Conservation (phyloP, 2,888 invertebrate genomes). For the Eristalis pertinax region DNA sequence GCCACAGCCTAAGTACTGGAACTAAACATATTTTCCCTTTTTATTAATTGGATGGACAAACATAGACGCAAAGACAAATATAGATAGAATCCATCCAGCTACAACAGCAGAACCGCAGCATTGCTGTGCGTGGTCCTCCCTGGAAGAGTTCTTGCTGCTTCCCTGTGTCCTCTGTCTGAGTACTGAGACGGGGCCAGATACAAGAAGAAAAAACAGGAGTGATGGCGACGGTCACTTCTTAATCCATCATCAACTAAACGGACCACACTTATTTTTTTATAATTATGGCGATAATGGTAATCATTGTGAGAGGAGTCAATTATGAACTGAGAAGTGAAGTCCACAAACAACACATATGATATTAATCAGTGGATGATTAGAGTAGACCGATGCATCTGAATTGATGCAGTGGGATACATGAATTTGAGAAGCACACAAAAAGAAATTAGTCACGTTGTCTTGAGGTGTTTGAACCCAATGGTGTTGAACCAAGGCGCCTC, state of each 20-base stretch:
- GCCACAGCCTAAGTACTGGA: constrained; percentile 62
- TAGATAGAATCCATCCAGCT: constrained; percentile 40
- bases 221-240: constrained; percentile 38
- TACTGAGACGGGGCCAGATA: not conserved
- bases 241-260: constrained; percentile 65
- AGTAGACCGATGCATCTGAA: not conserved
- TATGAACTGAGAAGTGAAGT: constrained; percentile 21
- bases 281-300: constrained; percentile 58
- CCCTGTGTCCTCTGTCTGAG: not conserved
- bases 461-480: not conserved
- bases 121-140: not conserved
- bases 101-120: not conserved
- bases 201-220: constrained; percentile 17
- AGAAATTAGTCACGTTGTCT: not conserved
- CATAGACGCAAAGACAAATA: constrained; percentile 75
- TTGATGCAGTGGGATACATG: not conserved
- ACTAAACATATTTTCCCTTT: constrained; percentile 72
- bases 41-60: constrained; percentile 75
- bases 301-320: constrained; percentile 51
- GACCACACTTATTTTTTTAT: constrained; percentile 43
- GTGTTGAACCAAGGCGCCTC: not conserved
- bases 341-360: constrained; percentile 12
- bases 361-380: constrained; percentile 39
- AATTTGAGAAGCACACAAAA: not conserved
- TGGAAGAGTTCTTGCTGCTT: not conserved